Evolutionary conservation across 2,888 invertebrate genomes (phyloP).

Genomic region (Hemithea aestivaria): DNA sequence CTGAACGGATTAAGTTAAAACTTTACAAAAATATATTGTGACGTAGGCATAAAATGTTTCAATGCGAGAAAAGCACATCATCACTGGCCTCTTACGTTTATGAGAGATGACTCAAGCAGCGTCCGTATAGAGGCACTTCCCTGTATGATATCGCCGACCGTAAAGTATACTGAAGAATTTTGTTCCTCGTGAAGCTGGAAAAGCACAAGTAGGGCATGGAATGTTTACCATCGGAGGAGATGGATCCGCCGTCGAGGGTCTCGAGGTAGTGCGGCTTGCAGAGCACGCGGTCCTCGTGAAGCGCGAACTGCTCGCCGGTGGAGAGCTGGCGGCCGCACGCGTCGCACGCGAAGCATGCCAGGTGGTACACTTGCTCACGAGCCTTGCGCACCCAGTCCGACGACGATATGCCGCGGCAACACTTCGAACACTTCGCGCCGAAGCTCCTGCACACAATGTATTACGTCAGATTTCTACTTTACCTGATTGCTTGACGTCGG

Average conservation of each 20-base stretch:
- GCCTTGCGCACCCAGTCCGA: constrained; percentile 99
- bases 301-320: constrained; percentile 98
- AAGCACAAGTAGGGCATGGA: too few relatives aligned
- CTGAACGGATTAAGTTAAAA: too few relatives aligned
- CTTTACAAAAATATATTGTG: too few relatives aligned
- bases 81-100: too few relatives aligned
- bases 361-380: constrained; percentile 95
- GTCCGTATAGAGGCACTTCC: too few relatives aligned
- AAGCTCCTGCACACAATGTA: constrained; percentile 85
- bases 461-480: not conserved
- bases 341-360: constrained; percentile 99
- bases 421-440: constrained; percentile 97
- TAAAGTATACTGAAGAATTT: too few relatives aligned
- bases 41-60: too few relatives aligned
- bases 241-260: constrained; percentile 94
- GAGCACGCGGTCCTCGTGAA: constrained; percentile 95
- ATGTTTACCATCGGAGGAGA: constrained; percentile 89
- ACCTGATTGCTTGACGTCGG: too few relatives aligned
- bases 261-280: constrained; percentile 99
- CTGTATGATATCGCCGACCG: too few relatives aligned
- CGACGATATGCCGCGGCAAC: constrained; percentile 93
- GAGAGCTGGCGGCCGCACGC: constrained; percentile 95
- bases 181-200: too few relatives aligned
- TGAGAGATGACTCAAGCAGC: too few relatives aligned
- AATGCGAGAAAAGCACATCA: too few relatives aligned